Percentiles rank a stretch among this genome's conserved stretches.
These are phyloP conservation scores for Callospermophilus lateralis DNA, from an alignment of 2,113 vertebrate genomes.

Conservation along the genomic window DNA sequence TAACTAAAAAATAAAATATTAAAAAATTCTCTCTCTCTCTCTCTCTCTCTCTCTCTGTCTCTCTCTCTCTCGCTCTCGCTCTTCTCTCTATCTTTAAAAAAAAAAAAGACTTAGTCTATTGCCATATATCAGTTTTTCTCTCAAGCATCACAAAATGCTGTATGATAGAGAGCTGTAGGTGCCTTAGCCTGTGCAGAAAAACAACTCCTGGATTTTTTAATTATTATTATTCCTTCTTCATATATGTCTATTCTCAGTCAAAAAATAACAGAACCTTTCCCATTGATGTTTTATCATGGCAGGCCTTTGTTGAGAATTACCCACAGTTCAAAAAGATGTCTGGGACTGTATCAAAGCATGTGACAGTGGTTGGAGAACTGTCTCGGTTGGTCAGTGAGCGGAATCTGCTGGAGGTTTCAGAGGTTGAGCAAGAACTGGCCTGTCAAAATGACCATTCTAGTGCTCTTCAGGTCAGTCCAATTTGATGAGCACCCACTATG, in stretches of 20 bases:
- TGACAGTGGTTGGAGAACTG: conserved; percentile 97
- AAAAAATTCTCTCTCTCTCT: too few relatives aligned
- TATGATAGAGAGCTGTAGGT: conserved; percentile 11
- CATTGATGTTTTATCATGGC: conserved; percentile 8
- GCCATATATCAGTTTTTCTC: not conserved
- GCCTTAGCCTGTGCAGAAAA: conserved; percentile 24
- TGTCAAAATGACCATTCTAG: conserved; percentile 97
- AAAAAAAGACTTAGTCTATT: conserved; percentile 9
- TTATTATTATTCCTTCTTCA: not conserved
- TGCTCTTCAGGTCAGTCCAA: conserved; percentile 93
- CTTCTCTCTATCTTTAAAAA: too few relatives aligned
- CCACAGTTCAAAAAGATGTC: conserved; percentile 99
- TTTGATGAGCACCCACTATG: conserved; percentile 61
- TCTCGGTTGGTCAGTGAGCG: conserved; percentile 93
- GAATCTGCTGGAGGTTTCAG: conserved; percentile 95
- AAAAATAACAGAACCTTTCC: conserved; percentile 42
- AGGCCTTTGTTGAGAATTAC: conserved; percentile 99
- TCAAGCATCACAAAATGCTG: conserved; percentile 38
- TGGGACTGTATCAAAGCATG: conserved; percentile 96
- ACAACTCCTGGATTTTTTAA: not conserved
- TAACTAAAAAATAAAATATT: too few relatives aligned
- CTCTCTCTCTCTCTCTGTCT: too few relatives aligned
- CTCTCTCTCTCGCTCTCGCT: too few relatives aligned
- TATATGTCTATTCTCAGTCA: not conserved
- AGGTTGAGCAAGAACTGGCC: conserved; percentile 97